A percentile compares a stretch with the other conserved stretches of the same genome.
phyloP scores from a whole-genome alignment of 2,113 vertebrate species.

The Psophia crepitans region DNA sequence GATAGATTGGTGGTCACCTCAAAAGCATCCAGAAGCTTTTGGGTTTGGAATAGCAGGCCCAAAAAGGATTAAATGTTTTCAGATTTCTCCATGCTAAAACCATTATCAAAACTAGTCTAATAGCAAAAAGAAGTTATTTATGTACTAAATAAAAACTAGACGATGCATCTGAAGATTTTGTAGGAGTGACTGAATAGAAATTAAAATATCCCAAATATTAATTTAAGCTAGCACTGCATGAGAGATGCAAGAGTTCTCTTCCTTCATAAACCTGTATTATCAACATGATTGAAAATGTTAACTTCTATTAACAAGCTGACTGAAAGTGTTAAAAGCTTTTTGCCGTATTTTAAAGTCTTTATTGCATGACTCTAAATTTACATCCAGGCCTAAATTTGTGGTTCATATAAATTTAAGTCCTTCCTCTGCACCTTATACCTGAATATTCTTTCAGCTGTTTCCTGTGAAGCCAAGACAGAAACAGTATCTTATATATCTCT shows the following conservation, averaged over 20 bases:
- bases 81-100: not conserved
- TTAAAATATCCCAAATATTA: not conserved
- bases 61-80: not conserved
- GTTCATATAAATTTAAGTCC: not conserved
- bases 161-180: not conserved
- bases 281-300: not conserved
- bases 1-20: not conserved
- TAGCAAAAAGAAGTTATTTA: not conserved
- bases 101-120: not conserved
- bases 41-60: not conserved
- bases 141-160: not conserved
- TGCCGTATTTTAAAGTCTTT: too few species aligned
- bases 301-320: too few species aligned
- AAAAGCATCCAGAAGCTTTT: not conserved
- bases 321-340: not conserved
- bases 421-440: not conserved
- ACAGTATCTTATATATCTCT: not conserved
- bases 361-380: not conserved
- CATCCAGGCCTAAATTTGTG: not conserved
- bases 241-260: not conserved
- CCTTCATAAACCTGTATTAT: not conserved
- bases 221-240: not conserved
- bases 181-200: not conserved
- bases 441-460: not conserved
- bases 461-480: not conserved